Base-by-base conservation (phyloP, 2,888 invertebrate species). In the Pinctada fucata region DNA sequence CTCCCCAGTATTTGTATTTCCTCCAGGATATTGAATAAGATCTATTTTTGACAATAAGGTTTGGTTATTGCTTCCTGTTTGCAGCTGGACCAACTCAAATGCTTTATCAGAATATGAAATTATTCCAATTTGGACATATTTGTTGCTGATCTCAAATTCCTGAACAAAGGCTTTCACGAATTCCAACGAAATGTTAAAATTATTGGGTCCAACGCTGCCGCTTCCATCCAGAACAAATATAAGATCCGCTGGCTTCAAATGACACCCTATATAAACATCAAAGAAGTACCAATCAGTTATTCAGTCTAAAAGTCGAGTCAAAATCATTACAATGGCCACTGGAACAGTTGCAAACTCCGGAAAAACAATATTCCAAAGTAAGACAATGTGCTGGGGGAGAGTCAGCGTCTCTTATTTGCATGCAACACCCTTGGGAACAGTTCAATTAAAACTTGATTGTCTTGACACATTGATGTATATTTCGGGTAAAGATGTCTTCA, bases 1-100 rank as follows among this genome's bases (percentile, higher is more conserved):
- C 48, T 87, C 86, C 6, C 85, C 86, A 45, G 85, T 87, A 79
- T 88, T 85, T 16, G 88, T 88, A 63, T 84, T 85, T 52, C 88
- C 88, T 13, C 83, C 82, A 69, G 82, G 58, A 74, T 83, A 85
- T 10, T 80, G 83, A 68, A 84, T 81, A 48, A 70, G 75, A 75
- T 84, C 82, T 67, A 86, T 72, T 13, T 83, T 84, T 79, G 83
- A 83, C 73, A 86, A 48, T 63, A 72, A 45, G 16, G 64, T 48
- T 4, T 13, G 45, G 4, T 72, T 72, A 16, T 65, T 49, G 13
- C 49, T 71, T 67, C 84, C 81, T 65, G 76, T 79, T 58, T 78
- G 79, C 2, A 85, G 81, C 2, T 81, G 71, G 73, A 85, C 82
- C n/a, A 83, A 79, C n/a, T 83, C 72, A 45, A 79, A 76, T 3